Conservation (phyloP, 2,113 vertebrate species). For the Strix uralensis region DNA sequence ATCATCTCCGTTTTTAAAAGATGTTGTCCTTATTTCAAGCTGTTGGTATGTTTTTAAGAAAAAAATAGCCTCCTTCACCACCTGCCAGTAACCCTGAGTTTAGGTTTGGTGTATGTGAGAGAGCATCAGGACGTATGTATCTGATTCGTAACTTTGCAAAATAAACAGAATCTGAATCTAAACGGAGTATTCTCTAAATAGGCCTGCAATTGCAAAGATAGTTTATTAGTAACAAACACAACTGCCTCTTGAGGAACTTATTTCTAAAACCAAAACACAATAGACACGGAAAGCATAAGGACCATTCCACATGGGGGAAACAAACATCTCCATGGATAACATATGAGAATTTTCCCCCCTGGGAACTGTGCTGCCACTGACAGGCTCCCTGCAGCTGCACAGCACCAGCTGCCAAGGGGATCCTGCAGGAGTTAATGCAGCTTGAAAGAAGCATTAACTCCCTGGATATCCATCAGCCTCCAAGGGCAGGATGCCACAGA, state of each 20-base stretch:
- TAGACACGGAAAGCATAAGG: not conserved
- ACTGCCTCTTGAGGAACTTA: not conserved
- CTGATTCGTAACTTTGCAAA: not conserved
- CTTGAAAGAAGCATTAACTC: conserved; percentile 27
- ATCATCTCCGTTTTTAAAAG: not conserved
- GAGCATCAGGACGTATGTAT: rapidly evolving
- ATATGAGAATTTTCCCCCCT: not conserved
- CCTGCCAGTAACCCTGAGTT: not conserved
- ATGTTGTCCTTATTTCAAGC: not conserved
- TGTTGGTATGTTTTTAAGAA: not conserved
- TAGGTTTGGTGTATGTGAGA: not conserved
- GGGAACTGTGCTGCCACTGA: not conserved
- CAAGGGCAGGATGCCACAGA: not conserved
- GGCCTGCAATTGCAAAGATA: not conserved
- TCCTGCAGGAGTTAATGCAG: conserved; percentile 44
- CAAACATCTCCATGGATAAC: conserved; percentile 4
- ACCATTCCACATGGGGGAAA: not conserved
- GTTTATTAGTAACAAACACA: not conserved
- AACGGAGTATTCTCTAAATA: not conserved
- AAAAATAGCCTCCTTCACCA: not conserved
- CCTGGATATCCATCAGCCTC: not conserved
- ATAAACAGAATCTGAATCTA: not conserved
- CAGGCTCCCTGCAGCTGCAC: conserved; percentile 10
- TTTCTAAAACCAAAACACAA: not conserved
- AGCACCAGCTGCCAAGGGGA: conserved; percentile 39